Evolutionary conservation across 2,888 invertebrate genomes (phyloP).

Genomic region (Cryptophagus acutangulus): DNA sequence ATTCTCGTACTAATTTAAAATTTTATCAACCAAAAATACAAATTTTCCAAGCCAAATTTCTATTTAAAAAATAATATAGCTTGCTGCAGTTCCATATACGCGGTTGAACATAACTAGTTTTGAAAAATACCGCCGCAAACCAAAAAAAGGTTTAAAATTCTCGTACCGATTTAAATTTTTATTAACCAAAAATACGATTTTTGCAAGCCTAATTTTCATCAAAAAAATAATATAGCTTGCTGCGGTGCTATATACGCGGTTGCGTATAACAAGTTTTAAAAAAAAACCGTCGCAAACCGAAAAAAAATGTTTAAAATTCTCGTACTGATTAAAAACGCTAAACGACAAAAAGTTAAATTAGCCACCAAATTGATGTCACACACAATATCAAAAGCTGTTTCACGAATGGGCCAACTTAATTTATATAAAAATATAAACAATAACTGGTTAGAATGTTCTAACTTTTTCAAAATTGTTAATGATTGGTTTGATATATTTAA

Average conservation of each 20-base stretch:
- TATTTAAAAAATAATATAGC: slow-evolving; percentile 23
- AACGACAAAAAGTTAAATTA: slow-evolving; percentile 24
- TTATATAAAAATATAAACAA: slow-evolving; percentile 17
- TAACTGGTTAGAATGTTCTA: slow-evolving; percentile 22
- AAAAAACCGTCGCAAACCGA: too few species aligned
- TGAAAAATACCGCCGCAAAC: too few species aligned
- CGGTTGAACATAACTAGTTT: too few species aligned
- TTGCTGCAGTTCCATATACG: too few species aligned
- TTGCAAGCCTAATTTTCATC: too few species aligned
- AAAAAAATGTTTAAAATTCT: slow-evolving; percentile 14
- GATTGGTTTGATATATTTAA: slow-evolving; percentile 31
- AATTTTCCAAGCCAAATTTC: slow-evolving; percentile 18
- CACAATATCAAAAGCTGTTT: slow-evolving; percentile 24
- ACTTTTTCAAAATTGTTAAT: slow-evolving; percentile 19
- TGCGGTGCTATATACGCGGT: too few species aligned
- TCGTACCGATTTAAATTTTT: too few species aligned
- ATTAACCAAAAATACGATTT: too few species aligned
- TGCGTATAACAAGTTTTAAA: too few species aligned
- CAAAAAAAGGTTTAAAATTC: too few species aligned
- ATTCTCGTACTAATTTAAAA: too few species aligned
- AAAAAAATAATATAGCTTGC: too few species aligned
- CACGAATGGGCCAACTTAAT: slow-evolving; percentile 19
- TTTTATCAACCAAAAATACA: slow-evolving; percentile 23
- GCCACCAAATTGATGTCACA: slow-evolving; percentile 31
- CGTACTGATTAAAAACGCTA: slow-evolving; percentile 15